phyloP scores from a whole-genome alignment of 2,113 vertebrate genomes.

The Chrysemys picta region DNA sequence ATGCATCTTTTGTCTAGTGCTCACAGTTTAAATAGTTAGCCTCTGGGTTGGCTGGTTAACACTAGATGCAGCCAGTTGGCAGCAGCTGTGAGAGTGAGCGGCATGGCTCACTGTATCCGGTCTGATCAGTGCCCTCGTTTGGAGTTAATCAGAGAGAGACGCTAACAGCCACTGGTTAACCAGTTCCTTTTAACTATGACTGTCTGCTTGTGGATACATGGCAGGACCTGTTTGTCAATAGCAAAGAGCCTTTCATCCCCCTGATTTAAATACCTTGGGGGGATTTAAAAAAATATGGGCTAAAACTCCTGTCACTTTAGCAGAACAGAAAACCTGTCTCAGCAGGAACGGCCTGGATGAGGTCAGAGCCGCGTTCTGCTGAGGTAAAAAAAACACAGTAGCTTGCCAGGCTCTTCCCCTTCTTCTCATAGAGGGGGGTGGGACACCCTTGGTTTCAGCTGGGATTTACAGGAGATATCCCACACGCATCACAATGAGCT shows the following conservation, averaged over 20 bases:
- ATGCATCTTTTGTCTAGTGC: not conserved
- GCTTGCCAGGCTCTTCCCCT: constrained; percentile 19
- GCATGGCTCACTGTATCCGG: not conserved
- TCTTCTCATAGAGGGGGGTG: constrained; percentile 43
- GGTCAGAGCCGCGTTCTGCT: constrained; percentile 23
- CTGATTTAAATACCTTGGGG: constrained; percentile 46
- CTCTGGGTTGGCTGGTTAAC: not conserved
- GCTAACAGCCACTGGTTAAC: constrained; percentile 25
- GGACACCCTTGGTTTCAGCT: constrained; percentile 50
- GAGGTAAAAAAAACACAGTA: constrained; percentile 23
- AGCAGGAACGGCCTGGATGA: constrained; percentile 57
- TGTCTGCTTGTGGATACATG: not conserved
- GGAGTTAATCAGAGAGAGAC: constrained; percentile 27
- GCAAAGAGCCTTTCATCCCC: constrained; percentile 12
- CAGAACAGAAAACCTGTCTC: constrained; percentile 38
- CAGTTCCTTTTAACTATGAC: constrained; percentile 34
- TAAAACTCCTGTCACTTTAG: constrained; percentile 37
- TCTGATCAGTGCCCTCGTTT: not conserved
- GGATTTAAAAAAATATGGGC: not conserved
- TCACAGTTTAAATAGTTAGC: not conserved
- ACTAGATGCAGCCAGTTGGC: not conserved
- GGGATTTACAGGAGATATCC: constrained; percentile 68
- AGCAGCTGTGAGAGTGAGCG: not conserved
- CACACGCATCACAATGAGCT: constrained; percentile 77
- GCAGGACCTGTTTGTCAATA: constrained; percentile 35